Evolutionary conservation across 2,113 vertebrate genomes (phyloP).

Genomic region (Nesoenas mayeri): DNA sequence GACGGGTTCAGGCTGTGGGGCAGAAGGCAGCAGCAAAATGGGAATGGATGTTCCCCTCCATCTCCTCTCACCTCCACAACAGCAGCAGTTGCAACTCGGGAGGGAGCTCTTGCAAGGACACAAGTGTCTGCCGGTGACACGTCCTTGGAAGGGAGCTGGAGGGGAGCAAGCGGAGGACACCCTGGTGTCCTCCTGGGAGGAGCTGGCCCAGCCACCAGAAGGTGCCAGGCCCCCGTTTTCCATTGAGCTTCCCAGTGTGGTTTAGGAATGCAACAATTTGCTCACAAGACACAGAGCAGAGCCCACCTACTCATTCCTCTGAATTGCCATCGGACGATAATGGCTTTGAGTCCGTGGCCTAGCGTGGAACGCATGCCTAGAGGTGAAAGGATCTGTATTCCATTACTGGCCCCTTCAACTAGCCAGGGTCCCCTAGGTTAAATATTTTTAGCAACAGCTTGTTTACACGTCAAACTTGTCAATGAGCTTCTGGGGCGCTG

Average conservation of each 20-base stretch:
- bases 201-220: neutral
- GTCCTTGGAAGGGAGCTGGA: neutral
- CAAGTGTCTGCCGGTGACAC: neutral
- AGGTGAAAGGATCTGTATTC: slow-evolving; percentile 66
- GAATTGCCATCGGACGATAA: neutral
- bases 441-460: slow-evolving; percentile 70
- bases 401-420: slow-evolving; percentile 50
- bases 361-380: slow-evolving; percentile 47
- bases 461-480: slow-evolving; percentile 68
- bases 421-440: slow-evolving; percentile 49
- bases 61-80: neutral
- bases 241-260: neutral
- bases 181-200: neutral
- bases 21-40: neutral
- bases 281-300: slow-evolving; percentile 9
- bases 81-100: neutral
- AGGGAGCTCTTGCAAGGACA: neutral
- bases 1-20: neutral
- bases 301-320: slow-evolving; percentile 26
- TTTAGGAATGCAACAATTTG: neutral
- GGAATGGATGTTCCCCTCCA: neutral
- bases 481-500: slow-evolving; percentile 45
- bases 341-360: slow-evolving; percentile 1
- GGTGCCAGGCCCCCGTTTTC: neutral
- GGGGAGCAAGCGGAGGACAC: neutral